Evolutionary conservation across 1,140 invertebrate genomes (phyloP).

Genomic region (Aphis gossypii): DNA sequence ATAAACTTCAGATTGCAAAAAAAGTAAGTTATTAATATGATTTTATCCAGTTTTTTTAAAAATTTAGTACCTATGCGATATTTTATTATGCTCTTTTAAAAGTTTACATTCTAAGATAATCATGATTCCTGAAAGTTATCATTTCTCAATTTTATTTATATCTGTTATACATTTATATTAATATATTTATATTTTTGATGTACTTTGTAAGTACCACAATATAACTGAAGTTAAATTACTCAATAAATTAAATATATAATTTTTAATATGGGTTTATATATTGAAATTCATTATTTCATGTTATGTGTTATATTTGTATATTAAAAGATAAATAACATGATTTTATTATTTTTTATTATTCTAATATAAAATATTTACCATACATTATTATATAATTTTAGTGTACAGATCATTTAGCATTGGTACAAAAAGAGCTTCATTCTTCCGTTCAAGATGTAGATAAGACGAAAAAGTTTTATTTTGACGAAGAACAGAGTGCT

Average conservation of each 20-base stretch:
- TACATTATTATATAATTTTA: conserved; percentile 64
- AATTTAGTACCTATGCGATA: background rate
- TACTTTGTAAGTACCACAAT: background rate
- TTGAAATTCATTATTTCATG: background rate
- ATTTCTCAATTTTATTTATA: background rate
- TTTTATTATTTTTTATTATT: background rate
- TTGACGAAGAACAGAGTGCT: conserved; percentile 93
- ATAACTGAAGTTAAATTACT: background rate
- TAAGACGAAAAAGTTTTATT: conserved; percentile 93
- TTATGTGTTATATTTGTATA: background rate
- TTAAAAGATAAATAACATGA: background rate
- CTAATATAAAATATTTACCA: background rate
- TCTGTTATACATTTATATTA: background rate
- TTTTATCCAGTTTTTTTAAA: background rate
- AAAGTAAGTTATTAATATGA: conserved; percentile 71
- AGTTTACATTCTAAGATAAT: background rate
- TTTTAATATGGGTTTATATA: background rate
- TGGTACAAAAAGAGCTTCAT: conserved; percentile 90
- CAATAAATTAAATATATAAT: background rate
- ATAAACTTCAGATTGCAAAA: conserved; percentile 86
- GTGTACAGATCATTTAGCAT: conserved; percentile 83
- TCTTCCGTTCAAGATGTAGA: conserved; percentile 87
- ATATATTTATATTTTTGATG: background rate
- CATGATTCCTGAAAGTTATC: background rate
- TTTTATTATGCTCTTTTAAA: background rate